A percentile compares a stretch with the other conserved stretches of the same genome.
Conservation (phyloP, 2,888 invertebrate genomes). For the Tetrapedia diversipes region DNA sequence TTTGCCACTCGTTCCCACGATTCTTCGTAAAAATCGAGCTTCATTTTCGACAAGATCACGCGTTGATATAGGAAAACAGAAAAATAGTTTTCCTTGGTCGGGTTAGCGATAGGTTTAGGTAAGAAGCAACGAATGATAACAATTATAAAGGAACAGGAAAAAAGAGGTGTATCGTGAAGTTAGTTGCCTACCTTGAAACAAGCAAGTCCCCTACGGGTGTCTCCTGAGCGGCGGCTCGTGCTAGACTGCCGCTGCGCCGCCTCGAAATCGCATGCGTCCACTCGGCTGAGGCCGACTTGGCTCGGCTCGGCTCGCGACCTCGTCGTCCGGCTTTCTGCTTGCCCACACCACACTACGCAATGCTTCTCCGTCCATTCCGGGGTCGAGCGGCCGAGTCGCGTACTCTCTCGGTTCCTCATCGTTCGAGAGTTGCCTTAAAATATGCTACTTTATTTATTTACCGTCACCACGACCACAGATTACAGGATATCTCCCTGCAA, state of each 20-base stretch:
- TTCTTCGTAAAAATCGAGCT: neutral
- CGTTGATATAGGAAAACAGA: neutral
- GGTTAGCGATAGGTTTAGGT: neutral
- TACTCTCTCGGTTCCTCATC: slow-evolving; percentile 1
- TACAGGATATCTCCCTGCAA: slow-evolving; percentile 8
- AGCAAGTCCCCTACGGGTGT: slow-evolving; percentile 78
- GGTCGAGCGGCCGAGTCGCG: slow-evolving; percentile 9
- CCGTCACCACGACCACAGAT: slow-evolving; percentile 10
- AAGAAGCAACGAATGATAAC: neutral
- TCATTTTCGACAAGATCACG: too few relatives aligned
- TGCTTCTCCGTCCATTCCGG: slow-evolving; percentile 42
- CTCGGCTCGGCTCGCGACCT: slow-evolving; percentile 42
- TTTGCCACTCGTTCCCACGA: neutral
- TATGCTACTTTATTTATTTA: slow-evolving; percentile 41
- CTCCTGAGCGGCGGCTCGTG: slow-evolving; percentile 81
- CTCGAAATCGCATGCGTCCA: slow-evolving; percentile 73
- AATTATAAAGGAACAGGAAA: neutral
- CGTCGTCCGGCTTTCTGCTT: slow-evolving; percentile 41
- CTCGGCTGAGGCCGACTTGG: slow-evolving; percentile 39
- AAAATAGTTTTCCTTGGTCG: neutral
- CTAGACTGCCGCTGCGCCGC: slow-evolving; percentile 77
- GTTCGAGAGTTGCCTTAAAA: slow-evolving; percentile 24
- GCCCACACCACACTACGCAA: slow-evolving; percentile 35
- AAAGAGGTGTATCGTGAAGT: slow-evolving; percentile 1
- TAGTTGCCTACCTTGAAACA: slow-evolving; percentile 72